Conservation (phyloP, 37 sponge, comb jelly and placozoan species). For the Ianthella basta region DNA sequence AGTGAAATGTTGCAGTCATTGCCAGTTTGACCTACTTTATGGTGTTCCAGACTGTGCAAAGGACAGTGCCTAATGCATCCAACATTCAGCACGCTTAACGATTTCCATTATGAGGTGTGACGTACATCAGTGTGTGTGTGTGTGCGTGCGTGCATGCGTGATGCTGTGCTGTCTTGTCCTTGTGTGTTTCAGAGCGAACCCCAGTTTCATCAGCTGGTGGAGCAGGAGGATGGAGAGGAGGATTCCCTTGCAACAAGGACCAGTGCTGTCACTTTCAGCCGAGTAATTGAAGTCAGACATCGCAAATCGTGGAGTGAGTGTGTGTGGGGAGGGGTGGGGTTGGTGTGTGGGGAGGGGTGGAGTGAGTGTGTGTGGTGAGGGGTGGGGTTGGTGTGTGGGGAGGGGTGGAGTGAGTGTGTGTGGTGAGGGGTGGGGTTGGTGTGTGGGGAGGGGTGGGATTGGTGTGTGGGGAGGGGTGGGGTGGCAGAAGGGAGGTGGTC, state of each 20-base stretch:
- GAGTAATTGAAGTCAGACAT: slow-evolving; percentile 65
- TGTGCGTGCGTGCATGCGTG: slow-evolving; percentile 10
- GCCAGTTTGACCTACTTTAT: no score
- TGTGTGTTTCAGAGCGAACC: slow-evolving; percentile 15
- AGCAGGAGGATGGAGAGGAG: neutral
- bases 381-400: neutral
- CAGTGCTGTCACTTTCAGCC: slow-evolving; percentile 58
- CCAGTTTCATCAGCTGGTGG: neutral
- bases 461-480: no score
- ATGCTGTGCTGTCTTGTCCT: neutral
- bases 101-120: no score
- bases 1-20: no score
- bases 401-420: slow-evolving; percentile 1
- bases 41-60: no score
- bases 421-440: neutral
- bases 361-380: neutral
- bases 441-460: no score
- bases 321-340: neutral
- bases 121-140: slow-evolving; percentile 4
- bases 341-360: neutral
- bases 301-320: slow-evolving; percentile 22
- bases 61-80: no score
- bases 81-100: no score
- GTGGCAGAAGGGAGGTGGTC: neutral
- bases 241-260: neutral